phyloP scores from a whole-genome alignment of 2,113 vertebrate genomes.

The mouse (Mus musculus) region DNA sequence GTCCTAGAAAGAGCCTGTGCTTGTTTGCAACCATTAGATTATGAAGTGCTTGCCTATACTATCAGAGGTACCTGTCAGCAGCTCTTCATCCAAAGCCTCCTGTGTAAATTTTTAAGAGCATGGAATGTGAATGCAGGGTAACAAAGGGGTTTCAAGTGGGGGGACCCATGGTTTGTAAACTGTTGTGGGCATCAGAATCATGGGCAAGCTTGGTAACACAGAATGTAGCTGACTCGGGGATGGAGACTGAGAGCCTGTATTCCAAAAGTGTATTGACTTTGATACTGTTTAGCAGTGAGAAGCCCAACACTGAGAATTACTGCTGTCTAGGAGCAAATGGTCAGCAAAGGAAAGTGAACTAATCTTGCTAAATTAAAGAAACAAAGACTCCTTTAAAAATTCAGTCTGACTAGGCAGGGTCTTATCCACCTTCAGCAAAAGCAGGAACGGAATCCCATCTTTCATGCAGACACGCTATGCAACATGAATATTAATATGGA shows the following conservation, averaged over 20 bases:
- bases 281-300: too few relatives aligned
- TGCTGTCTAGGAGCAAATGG: not conserved
- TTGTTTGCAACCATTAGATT: not conserved
- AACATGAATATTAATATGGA: not conserved
- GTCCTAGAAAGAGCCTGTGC: rapidly evolving
- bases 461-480: not conserved
- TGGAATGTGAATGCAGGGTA: not conserved
- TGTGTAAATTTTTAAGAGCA: not conserved
- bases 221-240: not conserved
- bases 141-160: not conserved
- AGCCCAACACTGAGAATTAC: not conserved
- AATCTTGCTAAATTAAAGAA: not conserved
- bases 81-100: not conserved
- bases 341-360: not conserved
- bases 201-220: not conserved
- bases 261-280: not conserved
- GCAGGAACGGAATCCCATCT: not conserved
- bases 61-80: not conserved
- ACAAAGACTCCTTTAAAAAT: conserved; percentile 34
- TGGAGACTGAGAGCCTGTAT: too few relatives aligned
- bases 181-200: too few relatives aligned
- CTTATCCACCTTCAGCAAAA: not conserved
- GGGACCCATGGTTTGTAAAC: not conserved
- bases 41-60: not conserved
- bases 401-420: not conserved